phyloP scores from a whole-genome alignment of 2,888 invertebrate species.

The Unio delphinus region DNA sequence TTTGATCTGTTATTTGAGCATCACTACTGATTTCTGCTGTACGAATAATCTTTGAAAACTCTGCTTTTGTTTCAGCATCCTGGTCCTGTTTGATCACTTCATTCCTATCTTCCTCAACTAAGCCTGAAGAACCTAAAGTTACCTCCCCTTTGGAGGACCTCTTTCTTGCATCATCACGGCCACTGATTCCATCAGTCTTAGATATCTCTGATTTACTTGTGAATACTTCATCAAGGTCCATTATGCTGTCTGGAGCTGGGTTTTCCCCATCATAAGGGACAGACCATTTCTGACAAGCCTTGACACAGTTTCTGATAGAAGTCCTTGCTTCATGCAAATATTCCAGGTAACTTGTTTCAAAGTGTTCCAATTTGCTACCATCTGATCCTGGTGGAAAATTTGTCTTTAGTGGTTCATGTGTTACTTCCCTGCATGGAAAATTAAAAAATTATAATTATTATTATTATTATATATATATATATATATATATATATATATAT shows the following conservation, averaged over 20 bases:
- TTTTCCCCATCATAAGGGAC: constrained; percentile 82
- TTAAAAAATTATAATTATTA: background rate
- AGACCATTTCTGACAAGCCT: constrained; percentile 85
- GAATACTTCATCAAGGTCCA: constrained; percentile 5
- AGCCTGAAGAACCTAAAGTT: too few relatives aligned
- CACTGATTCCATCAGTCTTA: background rate
- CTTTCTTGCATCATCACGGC: too few relatives aligned
- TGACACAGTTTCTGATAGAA: constrained; percentile 82
- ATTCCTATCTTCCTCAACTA: too few relatives aligned
- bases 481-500: too few relatives aligned
- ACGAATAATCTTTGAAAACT: too few relatives aligned
- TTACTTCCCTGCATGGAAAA: constrained; percentile 20
- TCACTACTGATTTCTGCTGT: too few relatives aligned
- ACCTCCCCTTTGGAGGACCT: too few relatives aligned
- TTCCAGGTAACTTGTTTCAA: constrained; percentile 68
- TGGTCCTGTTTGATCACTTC: too few relatives aligned
- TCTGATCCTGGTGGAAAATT: constrained; percentile 37
- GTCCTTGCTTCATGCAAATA: constrained; percentile 89
- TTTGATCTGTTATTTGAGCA: too few relatives aligned
- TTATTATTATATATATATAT: too few relatives aligned
- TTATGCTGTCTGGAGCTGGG: constrained; percentile 62
- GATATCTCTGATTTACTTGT: constrained; percentile 6
- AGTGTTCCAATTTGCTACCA: constrained; percentile 52
- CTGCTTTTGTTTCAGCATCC: too few relatives aligned
- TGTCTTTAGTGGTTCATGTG: constrained; percentile 18